Evolutionary conservation across 2,113 vertebrate genomes (phyloP).

Genomic region (Pampusana beccarii): DNA sequence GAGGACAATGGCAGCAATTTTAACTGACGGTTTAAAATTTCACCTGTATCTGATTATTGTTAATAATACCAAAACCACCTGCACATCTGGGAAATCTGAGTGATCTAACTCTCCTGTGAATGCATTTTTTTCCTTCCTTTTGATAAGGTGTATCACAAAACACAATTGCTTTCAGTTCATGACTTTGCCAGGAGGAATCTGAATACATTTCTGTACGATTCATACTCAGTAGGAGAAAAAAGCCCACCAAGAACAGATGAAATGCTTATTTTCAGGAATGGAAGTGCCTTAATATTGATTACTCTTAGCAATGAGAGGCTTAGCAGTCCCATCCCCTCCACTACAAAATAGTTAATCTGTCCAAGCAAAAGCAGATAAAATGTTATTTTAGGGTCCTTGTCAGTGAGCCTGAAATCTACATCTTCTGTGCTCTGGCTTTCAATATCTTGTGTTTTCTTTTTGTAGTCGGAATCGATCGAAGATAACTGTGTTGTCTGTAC

Average conservation of each 20-base stretch:
- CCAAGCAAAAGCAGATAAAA: background rate
- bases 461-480: background rate
- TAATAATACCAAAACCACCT: background rate
- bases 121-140: background rate
- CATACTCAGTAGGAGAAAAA: background rate
- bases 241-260: background rate
- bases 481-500: background rate
- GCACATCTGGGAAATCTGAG: background rate
- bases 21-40: background rate
- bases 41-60: background rate
- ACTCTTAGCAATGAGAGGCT: background rate
- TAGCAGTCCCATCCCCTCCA: background rate
- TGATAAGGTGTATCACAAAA: background rate
- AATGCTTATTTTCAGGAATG: background rate
- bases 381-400: background rate
- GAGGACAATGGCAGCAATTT: background rate
- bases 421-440: background rate
- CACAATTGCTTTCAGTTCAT: background rate
- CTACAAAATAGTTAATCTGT: background rate
- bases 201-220: background rate
- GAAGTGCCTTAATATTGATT: background rate
- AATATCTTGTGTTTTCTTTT: background rate
- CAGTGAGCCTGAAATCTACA: background rate
- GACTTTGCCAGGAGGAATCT: background rate
- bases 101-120: background rate